A percentile compares a stretch with the other conserved stretches of the same genome.
phyloP scores from a whole-genome alignment of 2,113 vertebrate genomes.

The Apistogramma diplotaenia region DNA sequence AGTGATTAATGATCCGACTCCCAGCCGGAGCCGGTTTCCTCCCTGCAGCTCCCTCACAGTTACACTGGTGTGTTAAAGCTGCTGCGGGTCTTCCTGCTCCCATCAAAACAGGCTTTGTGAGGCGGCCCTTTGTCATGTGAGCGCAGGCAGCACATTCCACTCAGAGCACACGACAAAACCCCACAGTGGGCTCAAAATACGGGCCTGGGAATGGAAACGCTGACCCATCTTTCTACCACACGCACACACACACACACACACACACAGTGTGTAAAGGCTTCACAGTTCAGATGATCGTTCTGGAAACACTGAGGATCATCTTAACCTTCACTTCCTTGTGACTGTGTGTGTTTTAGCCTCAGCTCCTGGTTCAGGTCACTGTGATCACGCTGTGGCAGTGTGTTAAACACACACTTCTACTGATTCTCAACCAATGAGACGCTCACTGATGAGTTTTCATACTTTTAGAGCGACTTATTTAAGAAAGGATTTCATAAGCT shows the following conservation, averaged over 20 bases:
- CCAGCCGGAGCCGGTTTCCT: too few relatives aligned
- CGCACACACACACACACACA: rapidly evolving
- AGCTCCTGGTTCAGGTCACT: too few relatives aligned
- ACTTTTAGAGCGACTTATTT: background rate
- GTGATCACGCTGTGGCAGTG: too few relatives aligned
- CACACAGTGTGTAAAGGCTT: slow-evolving; percentile 6
- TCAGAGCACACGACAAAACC: slow-evolving; percentile 21
- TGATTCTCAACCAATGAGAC: background rate
- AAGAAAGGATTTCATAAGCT: background rate
- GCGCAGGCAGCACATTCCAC: slow-evolving; percentile 52
- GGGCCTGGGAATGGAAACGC: slow-evolving; percentile 9
- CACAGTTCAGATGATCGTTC: background rate
- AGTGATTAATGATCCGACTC: too few relatives aligned
- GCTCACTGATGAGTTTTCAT: rapidly evolving
- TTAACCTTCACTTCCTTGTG: background rate
- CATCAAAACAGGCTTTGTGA: background rate
- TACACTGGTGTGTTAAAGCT: background rate
- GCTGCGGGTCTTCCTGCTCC: background rate
- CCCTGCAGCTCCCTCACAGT: background rate
- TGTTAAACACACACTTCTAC: background rate
- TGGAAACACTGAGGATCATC: background rate
- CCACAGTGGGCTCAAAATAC: background rate
- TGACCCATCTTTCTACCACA: background rate
- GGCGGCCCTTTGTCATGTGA: background rate
- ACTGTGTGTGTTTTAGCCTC: background rate